These are phyloP conservation scores for Prochilodus magdalenae DNA, from an alignment of 2,113 vertebrate species.

Conservation along the genomic window DNA sequence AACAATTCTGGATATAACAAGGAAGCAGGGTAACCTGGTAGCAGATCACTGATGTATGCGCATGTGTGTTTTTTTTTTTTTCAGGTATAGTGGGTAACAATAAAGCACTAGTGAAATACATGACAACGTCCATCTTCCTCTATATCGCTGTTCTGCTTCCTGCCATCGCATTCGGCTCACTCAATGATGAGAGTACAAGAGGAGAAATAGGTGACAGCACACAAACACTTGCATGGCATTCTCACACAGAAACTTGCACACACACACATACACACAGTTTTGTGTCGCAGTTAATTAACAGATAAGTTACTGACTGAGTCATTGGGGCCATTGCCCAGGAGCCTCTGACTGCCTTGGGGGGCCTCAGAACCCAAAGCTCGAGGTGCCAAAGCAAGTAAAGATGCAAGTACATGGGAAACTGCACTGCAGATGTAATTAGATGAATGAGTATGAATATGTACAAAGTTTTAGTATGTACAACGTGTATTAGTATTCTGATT, in stretches of 20 bases:
- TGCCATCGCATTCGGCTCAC: slow-evolving; percentile 95
- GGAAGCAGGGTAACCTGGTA: too few species aligned
- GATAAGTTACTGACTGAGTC: neutral
- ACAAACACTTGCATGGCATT: neutral
- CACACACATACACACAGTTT: neutral
- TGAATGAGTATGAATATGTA: too few species aligned
- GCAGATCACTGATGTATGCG: too few species aligned
- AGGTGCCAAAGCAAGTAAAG: too few species aligned
- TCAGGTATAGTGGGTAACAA: slow-evolving; percentile 92
- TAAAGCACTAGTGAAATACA: slow-evolving; percentile 94
- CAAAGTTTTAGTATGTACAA: too few species aligned
- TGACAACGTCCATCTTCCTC: slow-evolving; percentile 97
- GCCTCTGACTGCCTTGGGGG: too few species aligned
- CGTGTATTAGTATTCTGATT: too few species aligned
- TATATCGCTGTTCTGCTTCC: slow-evolving; percentile 97
- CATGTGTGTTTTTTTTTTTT: slow-evolving; percentile 63
- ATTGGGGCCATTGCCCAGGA: too few species aligned
- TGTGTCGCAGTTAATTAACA: neutral
- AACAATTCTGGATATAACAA: too few species aligned
- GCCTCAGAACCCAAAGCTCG: too few species aligned
- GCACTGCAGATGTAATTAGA: too few species aligned
- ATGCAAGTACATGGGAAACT: too few species aligned
- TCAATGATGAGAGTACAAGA: slow-evolving; percentile 94
- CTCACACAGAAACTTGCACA: neutral
- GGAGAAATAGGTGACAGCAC: slow-evolving; percentile 89